Percentiles rank a stretch among this genome's conserved stretches.
Conservation (phyloP, 2,113 vertebrate genomes). For the human (Homo sapiens) region DNA sequence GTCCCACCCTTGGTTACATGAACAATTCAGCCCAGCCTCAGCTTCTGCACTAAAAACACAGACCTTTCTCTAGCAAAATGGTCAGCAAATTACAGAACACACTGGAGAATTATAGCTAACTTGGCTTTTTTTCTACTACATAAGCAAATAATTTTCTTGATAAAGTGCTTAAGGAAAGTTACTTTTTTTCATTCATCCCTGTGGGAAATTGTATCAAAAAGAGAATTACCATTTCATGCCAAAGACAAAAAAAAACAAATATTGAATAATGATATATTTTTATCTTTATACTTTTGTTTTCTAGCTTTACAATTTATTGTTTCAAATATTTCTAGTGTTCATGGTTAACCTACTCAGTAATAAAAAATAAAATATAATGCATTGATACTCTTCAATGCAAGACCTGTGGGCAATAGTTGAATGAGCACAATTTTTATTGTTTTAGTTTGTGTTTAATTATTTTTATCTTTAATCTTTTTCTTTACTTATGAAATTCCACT, state of each 20-base stretch:
- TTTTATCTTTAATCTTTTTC: slow-evolving; percentile 26
- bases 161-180: background rate
- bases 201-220: background rate
- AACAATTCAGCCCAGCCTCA: background rate
- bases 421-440: background rate
- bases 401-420: background rate
- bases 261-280: background rate
- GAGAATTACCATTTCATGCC: background rate
- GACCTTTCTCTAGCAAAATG: background rate
- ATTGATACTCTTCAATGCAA: background rate
- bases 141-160: background rate
- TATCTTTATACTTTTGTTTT: background rate
- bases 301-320: background rate
- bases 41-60: background rate
- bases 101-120: background rate
- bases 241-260: slow-evolving; percentile 4
- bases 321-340: slow-evolving; percentile 7
- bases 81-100: background rate
- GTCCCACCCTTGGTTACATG: background rate
- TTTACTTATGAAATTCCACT: background rate
- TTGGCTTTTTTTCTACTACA: background rate
- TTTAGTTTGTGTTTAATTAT: background rate
- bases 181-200: background rate
- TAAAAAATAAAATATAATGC: slow-evolving; percentile 21
- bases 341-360: background rate